A percentile compares a stretch with the other conserved stretches of the same genome.
Conservation (phyloP, 2,113 vertebrate genomes). For the Trachemys scripta region DNA sequence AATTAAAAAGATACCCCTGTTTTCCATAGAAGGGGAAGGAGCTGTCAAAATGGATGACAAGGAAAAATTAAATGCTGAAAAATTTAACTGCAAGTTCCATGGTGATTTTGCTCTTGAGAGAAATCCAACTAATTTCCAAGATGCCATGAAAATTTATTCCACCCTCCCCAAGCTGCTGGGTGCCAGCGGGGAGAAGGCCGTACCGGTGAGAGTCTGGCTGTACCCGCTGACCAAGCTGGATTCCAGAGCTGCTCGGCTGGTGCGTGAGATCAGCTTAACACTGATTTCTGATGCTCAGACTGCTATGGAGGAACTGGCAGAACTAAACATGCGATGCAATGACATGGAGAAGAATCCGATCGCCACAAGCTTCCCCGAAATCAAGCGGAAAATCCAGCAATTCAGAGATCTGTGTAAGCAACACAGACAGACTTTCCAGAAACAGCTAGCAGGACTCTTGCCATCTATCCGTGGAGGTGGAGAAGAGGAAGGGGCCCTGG, state of each 20-base stretch:
- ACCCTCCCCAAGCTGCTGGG: conserved; percentile 63
- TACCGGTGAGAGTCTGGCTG: conserved; percentile 77
- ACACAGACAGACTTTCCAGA: too few relatives aligned
- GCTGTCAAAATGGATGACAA: not conserved
- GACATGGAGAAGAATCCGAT: conserved; percentile 17
- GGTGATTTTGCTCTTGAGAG: conserved; percentile 63
- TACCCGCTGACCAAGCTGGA: conserved; percentile 67
- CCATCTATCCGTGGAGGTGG: not conserved
- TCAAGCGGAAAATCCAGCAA: conserved; percentile 15
- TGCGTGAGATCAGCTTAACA: conserved; percentile 48
- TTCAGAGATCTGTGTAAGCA: not conserved
- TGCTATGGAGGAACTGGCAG: not conserved
- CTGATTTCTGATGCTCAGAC: conserved; percentile 22
- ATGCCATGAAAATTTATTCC: conserved; percentile 67
- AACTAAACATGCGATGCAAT: conserved; percentile 42
- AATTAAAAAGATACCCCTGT: not conserved
- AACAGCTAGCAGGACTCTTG: too few relatives aligned
- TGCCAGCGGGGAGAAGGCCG: conserved; percentile 29
- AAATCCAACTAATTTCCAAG: conserved; percentile 49
- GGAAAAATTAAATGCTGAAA: not conserved
- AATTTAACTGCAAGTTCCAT: conserved; percentile 3
- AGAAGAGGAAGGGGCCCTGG: conserved; percentile 5
- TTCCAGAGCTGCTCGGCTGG: conserved; percentile 52
- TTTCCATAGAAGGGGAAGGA: not conserved
- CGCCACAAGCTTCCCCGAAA: conserved; percentile 32